Conservation (phyloP, 2,113 vertebrate genomes). For the Bolborhynchus lineola region DNA sequence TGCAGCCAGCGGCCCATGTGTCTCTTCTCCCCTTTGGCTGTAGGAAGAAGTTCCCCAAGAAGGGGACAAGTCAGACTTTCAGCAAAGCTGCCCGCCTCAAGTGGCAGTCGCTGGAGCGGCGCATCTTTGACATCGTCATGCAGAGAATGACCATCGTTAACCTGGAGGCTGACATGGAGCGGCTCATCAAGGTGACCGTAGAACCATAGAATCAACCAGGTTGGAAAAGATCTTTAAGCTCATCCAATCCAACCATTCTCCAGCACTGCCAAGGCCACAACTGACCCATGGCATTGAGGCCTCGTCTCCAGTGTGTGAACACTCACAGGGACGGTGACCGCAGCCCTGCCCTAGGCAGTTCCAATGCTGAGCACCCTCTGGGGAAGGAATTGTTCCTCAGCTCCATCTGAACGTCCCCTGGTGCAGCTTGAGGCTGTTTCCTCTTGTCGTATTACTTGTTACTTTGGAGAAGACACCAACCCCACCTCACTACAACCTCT, state of each 20-base stretch:
- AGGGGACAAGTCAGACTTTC: constrained; percentile 79
- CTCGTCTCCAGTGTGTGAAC: no score
- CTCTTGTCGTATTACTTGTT: not conserved
- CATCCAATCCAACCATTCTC: not conserved
- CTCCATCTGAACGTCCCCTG: not conserved
- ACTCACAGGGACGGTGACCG: no score
- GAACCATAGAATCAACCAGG: not conserved
- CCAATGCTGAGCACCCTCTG: not conserved
- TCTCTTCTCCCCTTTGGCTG: not conserved
- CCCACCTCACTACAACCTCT: not conserved
- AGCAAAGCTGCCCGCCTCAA: constrained; percentile 91
- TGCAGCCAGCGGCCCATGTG: not conserved
- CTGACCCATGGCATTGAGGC: not conserved
- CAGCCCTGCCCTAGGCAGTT: not conserved
- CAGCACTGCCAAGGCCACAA: not conserved
- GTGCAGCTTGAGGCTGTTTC: not conserved
- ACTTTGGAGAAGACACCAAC: not conserved
- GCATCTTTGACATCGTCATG: constrained; percentile 93
- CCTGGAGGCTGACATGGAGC: constrained; percentile 94
- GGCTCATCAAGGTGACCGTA: constrained; percentile 86
- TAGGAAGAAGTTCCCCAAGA: constrained; percentile 90
- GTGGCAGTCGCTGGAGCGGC: constrained; percentile 90
- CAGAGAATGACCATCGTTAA: constrained; percentile 95
- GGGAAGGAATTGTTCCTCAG: not conserved
- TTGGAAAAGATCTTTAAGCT: not conserved